Evolutionary conservation across 2,888 invertebrate species (phyloP).

Genomic region (Scaptomyza tumidula): DNA sequence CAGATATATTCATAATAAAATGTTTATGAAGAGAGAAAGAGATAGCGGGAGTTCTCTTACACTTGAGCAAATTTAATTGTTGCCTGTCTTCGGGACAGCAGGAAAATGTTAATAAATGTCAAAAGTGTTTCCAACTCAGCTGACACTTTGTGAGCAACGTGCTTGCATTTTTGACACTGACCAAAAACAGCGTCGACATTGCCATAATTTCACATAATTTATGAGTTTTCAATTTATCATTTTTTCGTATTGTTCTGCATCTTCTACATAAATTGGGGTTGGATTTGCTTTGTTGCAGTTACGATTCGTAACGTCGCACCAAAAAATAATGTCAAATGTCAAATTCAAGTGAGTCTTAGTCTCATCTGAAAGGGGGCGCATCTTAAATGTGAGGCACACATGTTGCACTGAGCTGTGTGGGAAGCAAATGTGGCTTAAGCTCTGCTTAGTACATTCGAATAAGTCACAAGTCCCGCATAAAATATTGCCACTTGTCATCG

Average conservation of each 20-base stretch:
- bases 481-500: slow-evolving; percentile 70
- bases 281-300: slow-evolving; percentile 37
- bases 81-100: slow-evolving; percentile 18
- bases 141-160: slow-evolving; percentile 63
- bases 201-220: slow-evolving; percentile 72
- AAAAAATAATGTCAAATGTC: slow-evolving; percentile 62
- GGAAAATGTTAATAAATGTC: slow-evolving; percentile 76
- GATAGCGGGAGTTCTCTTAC: background rate
- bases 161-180: slow-evolving; percentile 53
- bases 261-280: slow-evolving; percentile 10
- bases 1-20: slow-evolving; percentile 1
- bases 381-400: slow-evolving; percentile 67
- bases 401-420: slow-evolving; percentile 57
- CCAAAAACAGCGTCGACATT: slow-evolving; percentile 16
- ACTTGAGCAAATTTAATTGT: slow-evolving; percentile 58
- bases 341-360: slow-evolving; percentile 45
- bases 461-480: slow-evolving; percentile 41
- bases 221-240: slow-evolving; percentile 75
- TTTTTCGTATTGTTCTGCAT: slow-evolving; percentile 4
- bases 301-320: slow-evolving; percentile 47
- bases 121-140: slow-evolving; percentile 62
- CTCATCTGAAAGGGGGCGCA: background rate
- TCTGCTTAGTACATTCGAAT: slow-evolving; percentile 34
- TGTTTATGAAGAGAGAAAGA: background rate
- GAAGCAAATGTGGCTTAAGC: slow-evolving; percentile 39